Conservation (phyloP, 2,113 vertebrate species). For the Coreoperca whiteheadi region DNA sequence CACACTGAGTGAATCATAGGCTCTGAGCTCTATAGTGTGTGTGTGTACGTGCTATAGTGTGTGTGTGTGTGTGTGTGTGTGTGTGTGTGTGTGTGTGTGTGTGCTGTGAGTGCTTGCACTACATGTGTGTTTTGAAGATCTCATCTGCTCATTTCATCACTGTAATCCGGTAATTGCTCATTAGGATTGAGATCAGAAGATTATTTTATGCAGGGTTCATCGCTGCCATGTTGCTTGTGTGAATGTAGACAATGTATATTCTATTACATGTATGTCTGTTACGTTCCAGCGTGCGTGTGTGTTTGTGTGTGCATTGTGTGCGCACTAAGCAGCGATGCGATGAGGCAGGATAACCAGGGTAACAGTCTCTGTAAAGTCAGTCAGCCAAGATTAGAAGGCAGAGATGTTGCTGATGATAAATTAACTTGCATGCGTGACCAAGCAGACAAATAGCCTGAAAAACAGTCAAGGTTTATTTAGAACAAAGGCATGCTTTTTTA, state of each 20-base stretch:
- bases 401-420: constrained; percentile 66
- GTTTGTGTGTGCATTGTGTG: constrained; percentile 12
- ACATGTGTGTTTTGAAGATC: constrained; percentile 28
- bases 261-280: constrained; percentile 21
- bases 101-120: constrained; percentile 13
- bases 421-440: constrained; percentile 51
- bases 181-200: constrained; percentile 78
- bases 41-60: too few relatives aligned
- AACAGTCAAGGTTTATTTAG: constrained; percentile 56
- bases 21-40: constrained; percentile 33
- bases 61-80: constrained; percentile 10
- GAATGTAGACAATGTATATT: constrained; percentile 14
- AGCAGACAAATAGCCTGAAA: constrained; percentile 64
- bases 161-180: constrained; percentile 76
- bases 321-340: constrained; percentile 11
- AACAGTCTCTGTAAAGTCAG: constrained; percentile 52
- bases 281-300: background rate
- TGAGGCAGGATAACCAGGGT: constrained; percentile 56
- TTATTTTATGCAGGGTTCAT: constrained; percentile 69
- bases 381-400: constrained; percentile 64
- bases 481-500: constrained; percentile 49
- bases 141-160: constrained; percentile 53
- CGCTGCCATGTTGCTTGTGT: constrained; percentile 19
- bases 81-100: constrained; percentile 10
- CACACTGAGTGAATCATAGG: constrained; percentile 52